Conservation (phyloP, 64 coral and sea anemone genomes). For the Pocillopora verrucosa region DNA sequence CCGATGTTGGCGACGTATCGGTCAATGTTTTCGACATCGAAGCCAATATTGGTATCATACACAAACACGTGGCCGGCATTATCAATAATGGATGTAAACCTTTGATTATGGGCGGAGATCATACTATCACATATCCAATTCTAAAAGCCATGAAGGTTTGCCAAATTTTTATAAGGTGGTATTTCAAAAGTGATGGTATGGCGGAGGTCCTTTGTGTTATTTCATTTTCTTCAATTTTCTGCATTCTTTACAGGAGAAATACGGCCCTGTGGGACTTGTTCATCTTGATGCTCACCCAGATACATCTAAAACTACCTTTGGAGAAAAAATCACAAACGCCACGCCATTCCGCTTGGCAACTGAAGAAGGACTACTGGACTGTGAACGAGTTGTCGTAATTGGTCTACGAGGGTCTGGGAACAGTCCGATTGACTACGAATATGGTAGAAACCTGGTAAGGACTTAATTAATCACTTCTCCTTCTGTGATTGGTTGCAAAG, state of each 20-base stretch:
- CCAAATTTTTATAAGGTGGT: background rate
- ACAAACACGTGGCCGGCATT: conserved; percentile 33
- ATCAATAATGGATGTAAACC: conserved; percentile 49
- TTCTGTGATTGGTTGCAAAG: background rate
- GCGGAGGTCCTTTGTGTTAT: background rate
- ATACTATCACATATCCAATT: conserved; percentile 52
- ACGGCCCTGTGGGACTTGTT: conserved; percentile 63
- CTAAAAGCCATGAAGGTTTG: conserved; percentile 58
- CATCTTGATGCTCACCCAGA: conserved; percentile 80
- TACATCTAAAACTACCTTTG: conserved; percentile 42
- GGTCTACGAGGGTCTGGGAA: conserved; percentile 55
- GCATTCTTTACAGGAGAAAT: conserved; percentile 53
- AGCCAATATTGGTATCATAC: conserved; percentile 43
- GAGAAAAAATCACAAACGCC: conserved; percentile 60
- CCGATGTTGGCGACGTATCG: conserved; percentile 4
- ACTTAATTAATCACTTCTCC: background rate
- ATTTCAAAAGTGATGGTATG: too few species aligned
- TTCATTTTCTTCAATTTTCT: background rate
- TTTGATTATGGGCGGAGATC: conserved; percentile 58
- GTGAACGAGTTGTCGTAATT: conserved; percentile 69
- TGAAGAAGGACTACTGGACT: conserved; percentile 71
- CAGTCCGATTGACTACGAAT: conserved; percentile 40
- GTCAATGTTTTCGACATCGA: conserved; percentile 39
- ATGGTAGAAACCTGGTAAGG: background rate
- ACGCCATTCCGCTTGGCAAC: conserved; percentile 77